phyloP scores from a whole-genome alignment of 1,140 invertebrate species.

The Lucilia cuprina region DNA sequence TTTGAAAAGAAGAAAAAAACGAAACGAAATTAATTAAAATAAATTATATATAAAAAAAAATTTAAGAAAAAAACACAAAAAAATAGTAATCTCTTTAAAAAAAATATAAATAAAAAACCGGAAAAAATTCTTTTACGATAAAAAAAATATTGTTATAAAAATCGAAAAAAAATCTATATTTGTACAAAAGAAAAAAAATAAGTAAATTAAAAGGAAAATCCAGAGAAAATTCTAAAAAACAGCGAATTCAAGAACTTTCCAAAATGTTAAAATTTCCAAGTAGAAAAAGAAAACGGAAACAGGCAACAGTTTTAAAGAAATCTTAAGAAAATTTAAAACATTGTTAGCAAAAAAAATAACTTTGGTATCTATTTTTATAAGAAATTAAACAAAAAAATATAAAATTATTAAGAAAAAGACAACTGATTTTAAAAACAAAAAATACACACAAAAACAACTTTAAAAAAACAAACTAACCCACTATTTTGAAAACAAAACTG shows the following conservation, averaged over 20 bases:
- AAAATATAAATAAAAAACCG: constrained; percentile 4
- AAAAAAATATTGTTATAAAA: constrained; percentile 36
- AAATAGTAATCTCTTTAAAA: constrained; percentile 35
- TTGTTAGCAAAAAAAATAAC: constrained; percentile 14
- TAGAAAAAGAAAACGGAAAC: not conserved
- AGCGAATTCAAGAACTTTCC: not conserved
- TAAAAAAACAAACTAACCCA: constrained; percentile 21
- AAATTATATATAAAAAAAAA: not conserved
- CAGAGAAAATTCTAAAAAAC: not conserved
- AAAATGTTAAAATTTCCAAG: not conserved
- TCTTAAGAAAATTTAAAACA: not conserved
- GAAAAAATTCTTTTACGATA: constrained; percentile 10
- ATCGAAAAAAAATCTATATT: constrained; percentile 34
- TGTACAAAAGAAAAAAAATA: constrained; percentile 16
- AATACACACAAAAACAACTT: not conserved
- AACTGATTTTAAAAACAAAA: constrained; percentile 20
- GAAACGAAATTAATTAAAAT: constrained; percentile 18
- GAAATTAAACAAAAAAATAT: not conserved
- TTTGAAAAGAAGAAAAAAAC: not conserved
- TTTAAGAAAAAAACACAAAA: constrained; percentile 11
- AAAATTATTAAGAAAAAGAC: constrained; percentile 21
- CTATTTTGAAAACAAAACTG: constrained; percentile 25
- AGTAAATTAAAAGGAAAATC: not conserved
- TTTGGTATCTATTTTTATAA: constrained; percentile 33
- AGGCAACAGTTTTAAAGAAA: not conserved